Conservation (phyloP, 1,140 invertebrate genomes). For the Metopolophium dirhodum region DNA sequence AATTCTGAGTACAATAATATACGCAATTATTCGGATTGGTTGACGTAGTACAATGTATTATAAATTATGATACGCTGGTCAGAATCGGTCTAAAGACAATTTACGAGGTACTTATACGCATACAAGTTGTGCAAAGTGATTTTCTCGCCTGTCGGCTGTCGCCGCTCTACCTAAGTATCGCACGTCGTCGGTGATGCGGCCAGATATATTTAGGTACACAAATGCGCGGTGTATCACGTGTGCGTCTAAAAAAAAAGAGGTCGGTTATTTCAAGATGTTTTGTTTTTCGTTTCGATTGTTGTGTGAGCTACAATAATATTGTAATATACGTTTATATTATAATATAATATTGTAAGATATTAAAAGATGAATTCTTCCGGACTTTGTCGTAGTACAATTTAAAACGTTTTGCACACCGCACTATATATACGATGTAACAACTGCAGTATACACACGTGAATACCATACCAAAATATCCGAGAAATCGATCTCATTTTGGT, state of each 20-base stretch:
- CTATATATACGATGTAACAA: too few species aligned
- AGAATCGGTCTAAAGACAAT: not conserved
- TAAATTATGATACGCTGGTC: not conserved
- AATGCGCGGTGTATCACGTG: not conserved
- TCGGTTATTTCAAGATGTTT: not conserved
- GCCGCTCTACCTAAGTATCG: not conserved
- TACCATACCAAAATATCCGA: too few species aligned
- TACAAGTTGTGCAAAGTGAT: not conserved
- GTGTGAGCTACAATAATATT: not conserved
- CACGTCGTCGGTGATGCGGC: not conserved
- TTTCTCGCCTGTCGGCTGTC: not conserved
- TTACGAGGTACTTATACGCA: not conserved
- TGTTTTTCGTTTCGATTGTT: not conserved
- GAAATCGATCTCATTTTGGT: too few species aligned
- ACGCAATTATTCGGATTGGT: slow-evolving; percentile 1
- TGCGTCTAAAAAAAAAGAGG: not conserved
- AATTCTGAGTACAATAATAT: not conserved
- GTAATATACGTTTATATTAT: not conserved
- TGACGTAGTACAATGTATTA: not conserved
- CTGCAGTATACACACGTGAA: too few species aligned
- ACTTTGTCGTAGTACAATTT: too few species aligned
- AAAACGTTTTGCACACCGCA: too few species aligned
- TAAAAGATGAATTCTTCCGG: too few species aligned
- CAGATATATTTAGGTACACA: not conserved
- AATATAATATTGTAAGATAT: too few species aligned